A percentile compares a stretch with the other conserved stretches of the same genome.
Evolutionary conservation across 2,113 vertebrate genomes (phyloP).

Genomic region (human): GRCh38 chr14:100074501-100075000

Average conservation of each 20-base stretch:
- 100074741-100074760: not conserved
- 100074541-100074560: not conserved
- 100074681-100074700: not conserved
- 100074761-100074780: not conserved
- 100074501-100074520: not conserved
- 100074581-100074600: not conserved
- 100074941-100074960: not conserved
- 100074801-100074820: not conserved
- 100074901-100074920: not conserved
- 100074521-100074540: no score
- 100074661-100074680: not conserved
- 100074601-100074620: rapidly evolving
- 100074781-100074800: not conserved
- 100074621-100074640: no score
- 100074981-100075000: not conserved
- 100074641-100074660: not conserved
- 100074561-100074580: not conserved
- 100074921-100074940: not conserved
- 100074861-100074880: not conserved
- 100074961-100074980: not conserved
- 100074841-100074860: not conserved
- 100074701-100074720: not conserved
- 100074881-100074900: not conserved
- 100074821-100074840: not conserved
- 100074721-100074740: not conserved